Base-by-base conservation (phyloP, 2,797 vertebrate species). In the Masticophis lateralis region DNA sequence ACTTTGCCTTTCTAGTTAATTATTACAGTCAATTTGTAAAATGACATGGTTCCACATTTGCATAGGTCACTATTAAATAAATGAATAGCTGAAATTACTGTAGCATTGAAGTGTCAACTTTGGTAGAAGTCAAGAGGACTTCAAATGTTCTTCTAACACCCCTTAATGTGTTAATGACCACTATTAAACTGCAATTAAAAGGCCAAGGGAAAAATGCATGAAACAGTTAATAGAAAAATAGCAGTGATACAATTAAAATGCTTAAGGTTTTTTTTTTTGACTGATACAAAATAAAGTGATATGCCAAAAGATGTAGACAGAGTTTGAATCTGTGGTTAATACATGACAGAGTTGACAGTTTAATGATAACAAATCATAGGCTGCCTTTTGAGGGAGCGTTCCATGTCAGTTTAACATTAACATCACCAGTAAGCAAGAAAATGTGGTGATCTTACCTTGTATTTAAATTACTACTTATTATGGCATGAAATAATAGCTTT, bases 51-150 rank as follows among this genome's bases (percentile, higher is more conserved):
- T 98, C 98, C 97, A 96, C 97, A 98, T 98, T 98, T 98, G 98
- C 98, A 98, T 98, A 98, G 98, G 98, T 99, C 98, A 98, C 98
- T 98, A 98, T 99, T 98, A 98, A 98, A 98, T 98, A 98, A 98
- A 98, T 98, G 98, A 98, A 98, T 98, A 98, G 98, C 98, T 98
- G 97, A 98, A 98, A 98, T 98, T 98, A 98, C 98, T 98, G 97
- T 98, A 98, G 98, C 98, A 98, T 98, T 99, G 98, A 98, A 98
- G 98, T 98, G 98, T 98, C 98, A 98, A 98, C 98, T 98, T 98
- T 98, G 97, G 98, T 98, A 98, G 98, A 98, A 98, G 98, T 98
- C 98, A 98, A 98, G 96, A 98, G 97, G 95, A 98, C 98, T 97
- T 98, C 98, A 98, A 98, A 98, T 98, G 97, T 98, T 98, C 98